Evolutionary conservation across 92 coral and sea anemone species (phyloP), one percentile per base, ranked within the genome.

Genomic region (Porites rus): DNA sequence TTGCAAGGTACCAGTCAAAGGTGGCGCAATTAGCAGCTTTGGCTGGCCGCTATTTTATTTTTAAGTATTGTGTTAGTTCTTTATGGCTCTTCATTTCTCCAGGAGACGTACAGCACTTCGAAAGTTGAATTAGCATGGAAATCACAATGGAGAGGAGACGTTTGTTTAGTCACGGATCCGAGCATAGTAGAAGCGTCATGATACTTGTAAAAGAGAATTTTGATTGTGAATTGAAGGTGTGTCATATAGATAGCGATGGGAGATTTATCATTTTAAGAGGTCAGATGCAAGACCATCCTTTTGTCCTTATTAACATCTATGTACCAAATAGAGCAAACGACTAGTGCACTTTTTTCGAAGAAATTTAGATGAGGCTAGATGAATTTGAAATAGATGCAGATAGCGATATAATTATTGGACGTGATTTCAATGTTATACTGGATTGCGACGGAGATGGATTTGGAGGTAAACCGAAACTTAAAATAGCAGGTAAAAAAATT

Each of bases 111-210:
- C 58, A 91, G 84, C 46, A 67, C 88, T 31, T 43, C 60, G 31
- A 76, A 75, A 20, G 75, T 80, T 17, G 91, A 86, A 77, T 66
- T 19, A 51, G 21, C 19, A 11, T 91, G 94, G 92, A 74, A 77
- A 69, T 53, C n/a, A 8, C 83, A 92, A 59, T 88, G 90, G 92
- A 77, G 70, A 60, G 92, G 90, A 19, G 62, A 91, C 28, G 4
- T 76, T 67, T 78, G 54, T 88, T 89, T 76, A 82, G n/a, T 68
- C 88, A 80, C 19, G 92, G 94, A 9, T 58, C 92, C 21, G 80
- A 88, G n/a, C 89, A 86, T 7, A 84, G 92, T 72, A 65, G 88
- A 43, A 90, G 94, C 9, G 73, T 68, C 17, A 72, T 86, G 11
- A 56, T 89, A 21, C 66, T 89, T 14, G 22, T 76, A 13, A 78